Conservation (phyloP, 2,888 invertebrate species). For the Eubasilissa splendida region DNA sequence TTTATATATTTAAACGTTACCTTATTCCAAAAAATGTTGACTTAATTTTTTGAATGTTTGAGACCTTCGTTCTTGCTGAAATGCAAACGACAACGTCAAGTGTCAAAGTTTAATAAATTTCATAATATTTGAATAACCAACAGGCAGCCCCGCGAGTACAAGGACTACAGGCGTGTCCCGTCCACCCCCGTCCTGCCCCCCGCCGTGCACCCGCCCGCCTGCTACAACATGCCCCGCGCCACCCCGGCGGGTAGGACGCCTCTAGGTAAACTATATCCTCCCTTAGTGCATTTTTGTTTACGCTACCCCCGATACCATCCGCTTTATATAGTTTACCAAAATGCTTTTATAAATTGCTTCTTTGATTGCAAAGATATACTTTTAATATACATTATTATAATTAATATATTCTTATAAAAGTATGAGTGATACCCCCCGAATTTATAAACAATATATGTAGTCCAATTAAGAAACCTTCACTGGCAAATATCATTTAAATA, state of each 20-base stretch:
- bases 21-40: too few species aligned
- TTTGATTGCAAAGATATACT: neutral
- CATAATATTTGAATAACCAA: neutral
- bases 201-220: constrained; percentile 70
- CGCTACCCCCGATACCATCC: neutral
- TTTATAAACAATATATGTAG: too few species aligned
- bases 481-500: neutral
- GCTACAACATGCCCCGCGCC: constrained; percentile 70
- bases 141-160: constrained; percentile 69
- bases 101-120: too few species aligned
- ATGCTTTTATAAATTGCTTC: constrained; percentile 1
- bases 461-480: too few species aligned
- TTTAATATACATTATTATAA: neutral
- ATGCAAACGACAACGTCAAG: neutral
- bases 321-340: neutral
- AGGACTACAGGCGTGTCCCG: constrained; percentile 71
- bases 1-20: too few species aligned
- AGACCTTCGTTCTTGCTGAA: neutral
- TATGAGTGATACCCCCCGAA: too few species aligned
- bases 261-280: constrained; percentile 35
- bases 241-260: constrained; percentile 60
- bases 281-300: neutral
- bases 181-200: constrained; percentile 64
- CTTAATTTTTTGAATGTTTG: neutral
- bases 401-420: neutral